Base-by-base conservation (phyloP, 2,888 invertebrate species). In the Hemithea aestivaria region DNA sequence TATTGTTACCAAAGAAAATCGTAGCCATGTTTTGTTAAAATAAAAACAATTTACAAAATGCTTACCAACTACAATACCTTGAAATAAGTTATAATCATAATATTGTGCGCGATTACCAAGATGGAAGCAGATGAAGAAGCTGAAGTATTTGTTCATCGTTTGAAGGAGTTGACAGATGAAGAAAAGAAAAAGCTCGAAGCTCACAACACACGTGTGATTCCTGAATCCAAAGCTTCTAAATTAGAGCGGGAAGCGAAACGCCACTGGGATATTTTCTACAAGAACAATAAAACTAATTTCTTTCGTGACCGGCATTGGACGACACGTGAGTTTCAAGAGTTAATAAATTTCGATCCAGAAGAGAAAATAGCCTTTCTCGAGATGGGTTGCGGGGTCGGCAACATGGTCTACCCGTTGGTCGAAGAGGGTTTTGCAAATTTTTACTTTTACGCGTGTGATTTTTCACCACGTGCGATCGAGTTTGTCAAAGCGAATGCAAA, bases 261-360 rank as follows among this genome's bases (percentile, higher is more conserved):
- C 45, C 91, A 97, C 66, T 99, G 98, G 98, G 98, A 98, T 75
- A 84, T 97, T 34, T 99, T 99, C 77, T 99, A 98, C 73, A 98
- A 98, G 76, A 88, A 98, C 42, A 98, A 99, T 67, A 94, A 95
- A 58, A 95, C 93, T 0, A 91, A 94, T 57, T 98, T 99, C 75
- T 99, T 98, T 67, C 95, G 95, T 76, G 97, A 98, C 77, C 90
- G 98, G 8, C 96, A 97, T 69, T 99, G 99, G 99, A 98, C 97
- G 1, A 94, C 93, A 44, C 89, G 96, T 64, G 99, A 99, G 87
- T 98, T 99, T 83, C 85, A 91, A 56, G 96, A 96, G 66, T 83
- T 98, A 8, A 81, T 92, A 39, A 81, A 85, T 37, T 87, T 81
- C 36, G 68, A 82, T 73, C 53, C 90, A 66, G 81, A 77, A 1